Evolutionary conservation across 2,888 invertebrate species (phyloP), one percentile per base, ranked within the genome.

Genomic region (Margaritifera margaritifera): DNA sequence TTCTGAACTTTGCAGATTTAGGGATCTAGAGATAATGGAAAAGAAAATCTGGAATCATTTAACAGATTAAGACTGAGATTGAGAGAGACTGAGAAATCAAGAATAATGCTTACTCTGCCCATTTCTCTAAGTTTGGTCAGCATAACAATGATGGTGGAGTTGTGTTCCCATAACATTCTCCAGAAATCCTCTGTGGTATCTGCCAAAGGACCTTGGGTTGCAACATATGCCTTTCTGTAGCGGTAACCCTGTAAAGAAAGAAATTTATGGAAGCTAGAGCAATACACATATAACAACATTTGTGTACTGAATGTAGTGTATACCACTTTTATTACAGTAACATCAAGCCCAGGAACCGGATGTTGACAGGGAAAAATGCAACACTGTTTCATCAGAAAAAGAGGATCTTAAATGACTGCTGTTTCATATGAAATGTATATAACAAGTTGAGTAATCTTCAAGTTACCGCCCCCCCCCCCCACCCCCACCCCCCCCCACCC

Each of bases 81-180:
- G 6, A 20, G n/a, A 20, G 11, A 4, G 1, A 53, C 2, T 19
- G 22, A 27, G n/a, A n/a, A 25, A 67, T 25, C 55, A 25, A 24
- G 57, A 24, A 6, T 25, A 25, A 15, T 31, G 91, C 94, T 92
- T 91, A 96, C 96, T 90, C 98, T 92, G 86, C 98, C 98, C 96
- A 98, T 97, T 91, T 99, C 98, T 89, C 98, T 95, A 71, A 98
- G 92, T 90, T 98, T 98, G 22, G 98, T 99, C 82, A 99, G 91
- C 98, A 99, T 99, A 50, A 99, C 99, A 77, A 99, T 95, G 88
- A 99, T 99, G 56, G 98, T 98, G 2, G 98, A 98, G 90, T 99
- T 99, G 90, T 99, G 98, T 89, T 99, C 99, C 99, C 99, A 99
- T 58, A 99, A 92, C 98, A 99, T 99, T 73, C 99, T 93, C 99